Percentiles rank a stretch among this genome's conserved stretches.
Evolutionary conservation across 2,888 invertebrate genomes (phyloP).

Genomic region (Lithodes maja): DNA sequence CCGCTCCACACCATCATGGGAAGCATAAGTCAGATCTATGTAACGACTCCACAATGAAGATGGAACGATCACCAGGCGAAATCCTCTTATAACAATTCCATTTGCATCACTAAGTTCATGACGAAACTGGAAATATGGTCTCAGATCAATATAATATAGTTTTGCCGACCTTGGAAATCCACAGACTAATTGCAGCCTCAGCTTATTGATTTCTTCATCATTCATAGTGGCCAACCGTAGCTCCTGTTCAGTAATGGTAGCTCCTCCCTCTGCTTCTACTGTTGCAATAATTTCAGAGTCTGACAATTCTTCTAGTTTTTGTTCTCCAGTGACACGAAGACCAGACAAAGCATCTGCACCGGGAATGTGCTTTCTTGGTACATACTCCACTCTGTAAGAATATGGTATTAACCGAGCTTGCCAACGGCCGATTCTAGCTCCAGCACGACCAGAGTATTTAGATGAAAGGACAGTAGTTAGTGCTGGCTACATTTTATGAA

Average conservation of each 20-base stretch:
- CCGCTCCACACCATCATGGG: not conserved
- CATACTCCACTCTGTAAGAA: not conserved
- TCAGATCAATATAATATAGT: not conserved
- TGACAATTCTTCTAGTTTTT: not conserved
- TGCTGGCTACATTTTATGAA: not conserved
- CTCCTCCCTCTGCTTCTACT: not conserved
- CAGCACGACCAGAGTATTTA: not conserved
- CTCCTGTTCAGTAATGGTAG: not conserved
- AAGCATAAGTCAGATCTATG: not conserved
- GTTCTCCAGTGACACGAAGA: not conserved
- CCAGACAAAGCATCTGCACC: not conserved
- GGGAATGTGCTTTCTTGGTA: not conserved
- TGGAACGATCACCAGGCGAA: not conserved
- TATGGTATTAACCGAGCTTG: conserved; percentile 16
- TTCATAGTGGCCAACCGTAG: not conserved
- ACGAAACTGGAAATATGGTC: not conserved
- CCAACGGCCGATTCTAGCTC: not conserved
- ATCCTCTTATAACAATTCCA: not conserved
- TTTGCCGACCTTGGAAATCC: conserved; percentile 7
- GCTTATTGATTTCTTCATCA: not conserved
- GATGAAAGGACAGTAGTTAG: conserved; percentile 4
- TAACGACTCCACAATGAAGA: not conserved
- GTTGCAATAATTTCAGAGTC: not conserved
- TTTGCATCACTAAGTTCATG: conserved; percentile 9
- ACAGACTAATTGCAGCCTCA: not conserved